Conservation (phyloP, 2,888 invertebrate genomes). For the Drosophila merina region DNA sequence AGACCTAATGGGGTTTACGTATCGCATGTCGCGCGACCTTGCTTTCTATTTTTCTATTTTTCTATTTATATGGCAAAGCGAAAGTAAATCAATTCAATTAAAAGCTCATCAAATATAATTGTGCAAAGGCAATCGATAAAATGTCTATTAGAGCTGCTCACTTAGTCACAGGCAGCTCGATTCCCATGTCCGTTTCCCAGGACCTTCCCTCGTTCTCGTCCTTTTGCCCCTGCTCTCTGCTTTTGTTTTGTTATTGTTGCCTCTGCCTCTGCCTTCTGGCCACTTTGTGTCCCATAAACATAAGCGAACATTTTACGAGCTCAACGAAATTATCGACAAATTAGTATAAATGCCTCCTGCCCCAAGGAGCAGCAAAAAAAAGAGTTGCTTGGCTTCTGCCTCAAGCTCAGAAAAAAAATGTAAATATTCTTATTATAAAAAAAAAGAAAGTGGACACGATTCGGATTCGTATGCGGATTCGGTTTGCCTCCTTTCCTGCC, state of each 20-base stretch:
- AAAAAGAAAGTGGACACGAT: no score
- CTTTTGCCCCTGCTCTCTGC: not conserved
- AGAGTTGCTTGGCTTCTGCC: no score
- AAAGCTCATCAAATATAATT: constrained; percentile 72
- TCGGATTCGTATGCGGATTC: no score
- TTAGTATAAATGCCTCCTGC: constrained; percentile 74
- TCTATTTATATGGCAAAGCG: constrained; percentile 22
- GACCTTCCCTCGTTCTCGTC: not conserved
- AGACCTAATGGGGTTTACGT: not conserved
- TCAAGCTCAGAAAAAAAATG: no score
- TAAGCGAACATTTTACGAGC: constrained; percentile 54
- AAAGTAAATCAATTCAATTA: constrained; percentile 71
- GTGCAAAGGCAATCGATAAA: constrained; percentile 62
- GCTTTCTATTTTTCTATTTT: not conserved
- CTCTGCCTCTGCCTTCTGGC: constrained; percentile 12
- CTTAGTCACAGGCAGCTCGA: constrained; percentile 22
- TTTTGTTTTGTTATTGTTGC: not conserved
- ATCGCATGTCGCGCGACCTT: constrained; percentile 37
- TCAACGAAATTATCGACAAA: constrained; percentile 73
- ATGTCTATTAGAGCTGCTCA: constrained; percentile 53
- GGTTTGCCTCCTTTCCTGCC: no score
- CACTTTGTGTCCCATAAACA: constrained; percentile 37
- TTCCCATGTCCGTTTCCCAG: constrained; percentile 28
- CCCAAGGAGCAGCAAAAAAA: not conserved
- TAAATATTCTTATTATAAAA: no score